A percentile compares a stretch with the other conserved stretches of the same genome.
These are phyloP conservation scores for Asbolus verrucosus DNA, from an alignment of 1,140 invertebrate genomes.

Conservation along the genomic window DNA sequence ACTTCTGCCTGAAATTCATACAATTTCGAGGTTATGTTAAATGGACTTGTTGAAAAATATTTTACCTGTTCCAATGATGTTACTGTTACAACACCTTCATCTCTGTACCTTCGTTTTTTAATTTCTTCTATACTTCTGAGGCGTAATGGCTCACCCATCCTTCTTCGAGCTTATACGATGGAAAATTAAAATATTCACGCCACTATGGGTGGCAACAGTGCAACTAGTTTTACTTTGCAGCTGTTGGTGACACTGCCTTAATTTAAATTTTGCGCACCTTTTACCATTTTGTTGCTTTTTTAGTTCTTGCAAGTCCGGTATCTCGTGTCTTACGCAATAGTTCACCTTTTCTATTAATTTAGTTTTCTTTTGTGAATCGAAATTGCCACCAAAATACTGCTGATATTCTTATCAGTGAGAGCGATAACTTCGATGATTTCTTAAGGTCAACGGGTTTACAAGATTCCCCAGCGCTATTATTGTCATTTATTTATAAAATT, in stretches of 20 bases:
- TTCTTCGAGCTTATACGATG: background rate
- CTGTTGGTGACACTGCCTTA: background rate
- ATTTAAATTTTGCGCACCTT: background rate
- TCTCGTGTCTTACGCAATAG: no score
- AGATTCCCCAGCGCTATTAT: background rate
- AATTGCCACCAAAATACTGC: no score
- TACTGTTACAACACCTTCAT: slow-evolving; percentile 67
- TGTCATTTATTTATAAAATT: slow-evolving; percentile 37
- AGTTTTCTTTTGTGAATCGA: no score
- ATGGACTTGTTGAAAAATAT: slow-evolving; percentile 14
- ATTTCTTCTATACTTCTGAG: slow-evolving; percentile 50
- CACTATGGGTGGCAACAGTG: slow-evolving; percentile 2
- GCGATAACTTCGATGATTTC: slow-evolving; percentile 6
- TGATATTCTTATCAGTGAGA: slow-evolving; percentile 22
- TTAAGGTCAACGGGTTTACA: slow-evolving; percentile 11
- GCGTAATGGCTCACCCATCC: slow-evolving; percentile 47
- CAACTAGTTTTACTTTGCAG: background rate
- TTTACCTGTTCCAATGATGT: slow-evolving; percentile 72
- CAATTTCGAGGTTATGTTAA: slow-evolving; percentile 27
- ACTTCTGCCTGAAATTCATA: slow-evolving; percentile 52
- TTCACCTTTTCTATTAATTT: no score
- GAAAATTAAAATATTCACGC: no score
- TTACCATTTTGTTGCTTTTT: no score
- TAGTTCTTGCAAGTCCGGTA: no score
- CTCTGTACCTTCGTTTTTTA: slow-evolving; percentile 61